Base-by-base conservation (phyloP, 2,797 vertebrate species). In the Myoxocephalus aenaeus region DNA sequence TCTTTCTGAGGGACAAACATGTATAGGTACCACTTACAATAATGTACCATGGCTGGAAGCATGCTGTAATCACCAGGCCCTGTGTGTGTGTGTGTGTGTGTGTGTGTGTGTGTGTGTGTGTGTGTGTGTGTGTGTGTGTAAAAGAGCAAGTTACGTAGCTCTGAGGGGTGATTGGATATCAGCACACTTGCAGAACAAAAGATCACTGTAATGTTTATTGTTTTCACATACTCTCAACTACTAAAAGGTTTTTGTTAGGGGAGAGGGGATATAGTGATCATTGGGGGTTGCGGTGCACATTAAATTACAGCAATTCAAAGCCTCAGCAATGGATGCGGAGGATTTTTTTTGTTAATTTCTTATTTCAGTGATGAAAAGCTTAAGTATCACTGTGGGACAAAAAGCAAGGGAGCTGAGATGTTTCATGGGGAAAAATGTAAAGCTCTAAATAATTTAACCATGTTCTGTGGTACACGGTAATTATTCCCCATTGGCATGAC, bases 401-500 rank as follows among this genome's bases (percentile, higher is more conserved):
- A 75, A 70, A 40, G 4, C 13, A 13, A 63, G 73, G 32, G 15
- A 73, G 51, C 38, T 61, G 7, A 71, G 36, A 78, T 75, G 62
- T 71, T 85, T 75, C 70, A 67, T 53, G 2, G 20, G 36, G 36
- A 58, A 59, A 63, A 77, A 67, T 75, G 22, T 70, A 65, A 84
- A 82, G 54, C 83, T 67, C 62, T 48, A 2, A 85, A 84, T 57
- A 87, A 71, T 80, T 50, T 4, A 34, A 70, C 56, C 10, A 61
- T 79, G 80, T 77, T 73, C 50, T 81, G 38, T 65, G 36, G 29
- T 68, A 36, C 62, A 51, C 46, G 20, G 56, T 82, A 87, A 89
- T 89, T 80, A 81, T 77, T 81, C 75, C 58, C 77, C 54, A 58
- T 63, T 71, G 77, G 72, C 70, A 71, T 70, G 36, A 81, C 80